Evolutionary conservation across 2,797 vertebrate species (phyloP).

Genomic region (Simalia tracyae): DNA sequence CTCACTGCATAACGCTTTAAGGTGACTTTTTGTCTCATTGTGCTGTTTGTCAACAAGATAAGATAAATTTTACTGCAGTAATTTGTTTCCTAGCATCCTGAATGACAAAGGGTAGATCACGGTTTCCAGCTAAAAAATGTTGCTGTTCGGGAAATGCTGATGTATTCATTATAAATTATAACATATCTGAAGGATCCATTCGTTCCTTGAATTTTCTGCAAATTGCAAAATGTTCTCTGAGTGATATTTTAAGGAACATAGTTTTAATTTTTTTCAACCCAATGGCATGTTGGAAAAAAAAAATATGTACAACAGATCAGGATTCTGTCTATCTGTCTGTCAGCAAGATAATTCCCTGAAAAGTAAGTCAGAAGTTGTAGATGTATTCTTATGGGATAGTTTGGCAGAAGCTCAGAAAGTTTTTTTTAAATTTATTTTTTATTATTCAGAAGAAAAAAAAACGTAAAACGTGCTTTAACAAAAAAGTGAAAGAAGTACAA

Average conservation of each 20-base stretch:
- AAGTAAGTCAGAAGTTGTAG: too few species aligned
- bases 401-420: too few species aligned
- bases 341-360: too few species aligned
- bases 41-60: constrained; percentile 33
- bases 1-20: neutral
- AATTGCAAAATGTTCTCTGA: neutral
- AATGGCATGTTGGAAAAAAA: neutral
- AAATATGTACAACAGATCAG: neutral
- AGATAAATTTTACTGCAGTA: neutral
- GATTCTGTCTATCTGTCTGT: neutral
- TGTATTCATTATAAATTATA: neutral
- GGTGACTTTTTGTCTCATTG: constrained; percentile 20
- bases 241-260: neutral
- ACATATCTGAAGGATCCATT: neutral
- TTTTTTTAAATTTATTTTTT: too few species aligned
- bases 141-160: constrained; percentile 8
- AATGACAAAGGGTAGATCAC: neutral
- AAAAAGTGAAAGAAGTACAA: too few species aligned
- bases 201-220: neutral
- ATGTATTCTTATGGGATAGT: too few species aligned
- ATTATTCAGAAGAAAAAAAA: too few species aligned
- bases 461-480: too few species aligned
- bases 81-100: constrained; percentile 30
- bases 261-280: neutral
- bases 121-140: constrained; percentile 21